Conservation (phyloP, 2,888 invertebrate genomes). For the Drosophila picticornis region DNA sequence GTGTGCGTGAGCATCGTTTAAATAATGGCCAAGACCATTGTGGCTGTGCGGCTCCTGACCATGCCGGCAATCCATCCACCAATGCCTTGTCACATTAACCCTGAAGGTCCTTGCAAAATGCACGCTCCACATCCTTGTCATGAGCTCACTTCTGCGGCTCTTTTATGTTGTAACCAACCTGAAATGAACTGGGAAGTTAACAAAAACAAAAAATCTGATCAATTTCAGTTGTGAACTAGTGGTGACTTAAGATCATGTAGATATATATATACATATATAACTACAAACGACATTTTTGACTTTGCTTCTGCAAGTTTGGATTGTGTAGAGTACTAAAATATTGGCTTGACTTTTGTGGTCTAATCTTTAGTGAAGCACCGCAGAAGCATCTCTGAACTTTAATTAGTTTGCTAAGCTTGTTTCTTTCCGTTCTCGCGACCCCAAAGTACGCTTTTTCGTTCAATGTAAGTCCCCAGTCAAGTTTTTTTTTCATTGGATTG, state of each 20-base stretch:
- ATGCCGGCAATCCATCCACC: constrained; percentile 43
- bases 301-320: not conserved
- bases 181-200: not conserved
- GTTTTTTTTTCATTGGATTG: constrained; percentile 10
- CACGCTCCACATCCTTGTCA: constrained; percentile 19
- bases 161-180: not conserved
- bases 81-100: constrained; percentile 57
- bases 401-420: constrained; percentile 7
- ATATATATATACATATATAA: not conserved
- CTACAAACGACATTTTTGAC: not conserved
- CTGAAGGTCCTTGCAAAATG: constrained; percentile 43
- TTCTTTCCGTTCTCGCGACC: not conserved
- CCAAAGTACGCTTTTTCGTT: not conserved
- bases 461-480: not conserved
- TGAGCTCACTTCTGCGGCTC: constrained; percentile 1
- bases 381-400: not conserved
- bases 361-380: too few relatives aligned
- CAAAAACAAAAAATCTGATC: not conserved
- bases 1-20: constrained; percentile 52
- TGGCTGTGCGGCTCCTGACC: constrained; percentile 48
- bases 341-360: not conserved
- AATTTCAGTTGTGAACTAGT: not conserved
- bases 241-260: not conserved
- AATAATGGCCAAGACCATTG: constrained; percentile 68
- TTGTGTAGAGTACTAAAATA: not conserved